These are phyloP conservation scores for Eulacestoma nigropectus DNA, from an alignment of 2,113 vertebrate species.

Conservation along the genomic window DNA sequence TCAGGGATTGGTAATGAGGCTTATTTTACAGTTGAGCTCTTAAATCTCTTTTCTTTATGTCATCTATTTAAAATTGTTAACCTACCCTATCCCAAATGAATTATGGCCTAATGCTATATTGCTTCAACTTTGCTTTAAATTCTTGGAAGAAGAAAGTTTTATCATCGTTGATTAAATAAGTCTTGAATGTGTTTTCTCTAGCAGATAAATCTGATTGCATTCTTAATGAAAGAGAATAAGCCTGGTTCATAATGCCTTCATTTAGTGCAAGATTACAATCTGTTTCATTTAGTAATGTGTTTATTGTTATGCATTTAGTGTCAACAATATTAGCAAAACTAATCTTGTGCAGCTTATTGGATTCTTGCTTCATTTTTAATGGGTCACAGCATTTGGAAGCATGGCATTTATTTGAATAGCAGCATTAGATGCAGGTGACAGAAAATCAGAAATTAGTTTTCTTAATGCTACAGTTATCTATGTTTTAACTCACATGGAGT, in stretches of 20 bases:
- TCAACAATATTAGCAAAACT: constrained; percentile 27
- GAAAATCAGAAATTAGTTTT: constrained; percentile 1
- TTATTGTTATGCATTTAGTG: not conserved
- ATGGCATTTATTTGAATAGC: not conserved
- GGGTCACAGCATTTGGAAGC: not conserved
- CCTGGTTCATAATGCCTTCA: not conserved
- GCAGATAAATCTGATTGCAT: constrained; percentile 13
- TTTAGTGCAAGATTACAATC: constrained; percentile 16
- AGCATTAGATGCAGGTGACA: not conserved
- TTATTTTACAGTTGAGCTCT: not conserved
- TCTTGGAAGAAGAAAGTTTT: not conserved
- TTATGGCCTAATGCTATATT: not conserved
- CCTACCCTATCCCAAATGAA: not conserved
- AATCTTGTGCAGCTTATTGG: not conserved
- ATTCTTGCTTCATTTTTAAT: not conserved
- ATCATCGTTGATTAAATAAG: not conserved
- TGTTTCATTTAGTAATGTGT: constrained; percentile 27
- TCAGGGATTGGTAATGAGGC: not conserved
- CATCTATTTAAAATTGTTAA: constrained; percentile 26
- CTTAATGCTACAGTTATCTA: not conserved
- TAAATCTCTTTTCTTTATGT: constrained; percentile 25
- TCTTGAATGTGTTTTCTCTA: constrained; percentile 25
- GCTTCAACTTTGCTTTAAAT: constrained; percentile 8
- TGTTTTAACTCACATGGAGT: not conserved
- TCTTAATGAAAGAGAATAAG: not conserved